A percentile compares a stretch with the other conserved stretches of the same genome.
These are phyloP conservation scores for Hirtodrosophila alboralis DNA, from an alignment of 2,888 invertebrate species.

Conservation along the genomic window DNA sequence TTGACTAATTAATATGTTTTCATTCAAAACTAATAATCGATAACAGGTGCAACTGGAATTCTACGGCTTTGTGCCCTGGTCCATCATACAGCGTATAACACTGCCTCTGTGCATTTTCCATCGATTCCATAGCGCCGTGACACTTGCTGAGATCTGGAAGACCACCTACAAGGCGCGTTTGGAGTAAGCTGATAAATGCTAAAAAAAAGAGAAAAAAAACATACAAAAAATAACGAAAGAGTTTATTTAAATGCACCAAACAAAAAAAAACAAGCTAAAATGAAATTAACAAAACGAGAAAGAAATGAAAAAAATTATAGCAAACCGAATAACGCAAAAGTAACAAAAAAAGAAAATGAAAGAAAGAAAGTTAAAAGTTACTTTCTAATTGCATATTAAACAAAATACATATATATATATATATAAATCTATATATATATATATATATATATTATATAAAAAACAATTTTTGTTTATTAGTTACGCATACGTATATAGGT, in stretches of 20 bases:
- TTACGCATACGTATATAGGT: constrained; percentile 61
- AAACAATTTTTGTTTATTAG: constrained; percentile 52
- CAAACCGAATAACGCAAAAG: constrained; percentile 47
- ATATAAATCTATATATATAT: constrained; percentile 44
- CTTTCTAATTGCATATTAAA: constrained; percentile 72
- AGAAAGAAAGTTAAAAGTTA: constrained; percentile 61
- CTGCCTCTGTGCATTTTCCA: constrained; percentile 98
- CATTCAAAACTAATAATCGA: too few species aligned
- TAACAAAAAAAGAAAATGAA: constrained; percentile 26
- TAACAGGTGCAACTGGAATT: constrained; percentile 91
- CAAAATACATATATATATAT: constrained; percentile 48
- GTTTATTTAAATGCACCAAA: constrained; percentile 68
- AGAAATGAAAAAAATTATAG: constrained; percentile 34
- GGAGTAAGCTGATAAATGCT: constrained; percentile 86
- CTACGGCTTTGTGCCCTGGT: constrained; percentile 97
- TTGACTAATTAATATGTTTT: neutral
- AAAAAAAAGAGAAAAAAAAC: constrained; percentile 37
- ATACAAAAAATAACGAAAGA: too few species aligned
- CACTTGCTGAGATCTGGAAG: constrained; percentile 98
- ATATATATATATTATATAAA: constrained; percentile 34
- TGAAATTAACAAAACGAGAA: constrained; percentile 52
- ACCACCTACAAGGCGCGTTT: constrained; percentile 96
- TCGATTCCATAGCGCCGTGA: constrained; percentile 97
- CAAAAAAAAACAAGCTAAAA: too few species aligned
- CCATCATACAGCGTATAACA: constrained; percentile 95